phyloP scores from a whole-genome alignment of 2,797 vertebrate species.

The Eulemur albifrons region DNA sequence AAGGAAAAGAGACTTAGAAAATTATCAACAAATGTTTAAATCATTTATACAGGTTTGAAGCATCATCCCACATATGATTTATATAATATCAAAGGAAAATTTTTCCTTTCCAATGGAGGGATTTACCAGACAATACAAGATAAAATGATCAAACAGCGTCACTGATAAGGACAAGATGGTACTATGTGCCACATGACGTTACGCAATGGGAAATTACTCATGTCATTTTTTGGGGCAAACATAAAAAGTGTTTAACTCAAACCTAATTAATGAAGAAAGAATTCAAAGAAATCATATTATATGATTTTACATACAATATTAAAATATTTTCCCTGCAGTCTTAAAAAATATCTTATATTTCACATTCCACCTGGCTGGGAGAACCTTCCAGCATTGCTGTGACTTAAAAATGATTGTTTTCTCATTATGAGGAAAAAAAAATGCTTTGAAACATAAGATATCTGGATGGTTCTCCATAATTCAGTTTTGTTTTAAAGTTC shows the following conservation, averaged over 20 bases:
- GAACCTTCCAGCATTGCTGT: background rate
- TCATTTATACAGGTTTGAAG: background rate
- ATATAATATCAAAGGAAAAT: background rate
- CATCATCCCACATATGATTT: background rate
- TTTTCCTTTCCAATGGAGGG: background rate
- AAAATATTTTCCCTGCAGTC: background rate
- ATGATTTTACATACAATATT: background rate
- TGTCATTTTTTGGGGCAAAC: background rate
- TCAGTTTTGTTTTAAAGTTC: background rate
- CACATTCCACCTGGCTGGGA: background rate
- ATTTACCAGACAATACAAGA: background rate
- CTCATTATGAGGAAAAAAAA: background rate
- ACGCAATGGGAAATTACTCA: background rate
- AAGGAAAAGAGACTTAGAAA: background rate
- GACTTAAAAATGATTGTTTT: background rate
- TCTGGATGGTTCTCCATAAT: background rate
- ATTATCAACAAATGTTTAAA: background rate
- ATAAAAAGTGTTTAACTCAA: background rate
- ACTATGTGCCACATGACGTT: background rate
- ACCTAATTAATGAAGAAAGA: background rate
- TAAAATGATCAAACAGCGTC: background rate
- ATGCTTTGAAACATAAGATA: background rate
- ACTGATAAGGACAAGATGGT: background rate
- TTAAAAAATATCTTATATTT: background rate
- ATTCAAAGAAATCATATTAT: background rate